Conservation (phyloP, 2,888 invertebrate genomes). For the Drosophila kambysellisi region DNA sequence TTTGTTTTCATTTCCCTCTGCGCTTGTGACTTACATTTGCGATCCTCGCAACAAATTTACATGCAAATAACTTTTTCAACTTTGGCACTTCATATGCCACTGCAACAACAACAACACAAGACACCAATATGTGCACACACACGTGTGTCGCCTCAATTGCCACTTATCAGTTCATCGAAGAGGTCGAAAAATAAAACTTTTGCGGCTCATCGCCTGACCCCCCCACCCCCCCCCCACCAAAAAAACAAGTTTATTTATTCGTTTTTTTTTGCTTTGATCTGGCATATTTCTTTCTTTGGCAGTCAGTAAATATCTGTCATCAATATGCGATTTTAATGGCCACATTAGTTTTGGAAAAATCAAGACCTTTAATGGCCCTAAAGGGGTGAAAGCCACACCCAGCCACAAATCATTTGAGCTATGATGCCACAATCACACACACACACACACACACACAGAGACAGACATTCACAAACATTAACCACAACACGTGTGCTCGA, state of each 20-base stretch:
- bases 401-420: constrained; percentile 19
- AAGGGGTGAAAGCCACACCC: constrained; percentile 53
- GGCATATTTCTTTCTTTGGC: constrained; percentile 51
- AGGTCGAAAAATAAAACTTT: constrained; percentile 64
- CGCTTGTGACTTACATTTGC: constrained; percentile 65
- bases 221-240: not conserved
- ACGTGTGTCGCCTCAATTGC: constrained; percentile 68
- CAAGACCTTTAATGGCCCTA: constrained; percentile 66
- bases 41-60: constrained; percentile 77
- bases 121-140: not conserved
- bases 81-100: constrained; percentile 63
- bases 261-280: constrained; percentile 19
- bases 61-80: constrained; percentile 81
- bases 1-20: constrained; percentile 43
- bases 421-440: constrained; percentile 17
- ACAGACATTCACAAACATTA: constrained; percentile 9
- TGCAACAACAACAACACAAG: constrained; percentile 7
- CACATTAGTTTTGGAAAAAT: constrained; percentile 70
- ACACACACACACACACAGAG: not conserved
- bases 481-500: constrained; percentile 10
- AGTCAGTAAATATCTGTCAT: constrained; percentile 55
- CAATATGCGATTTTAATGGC: constrained; percentile 73
- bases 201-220: constrained; percentile 27
- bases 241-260: constrained; percentile 49
- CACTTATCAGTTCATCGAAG: constrained; percentile 80